phyloP scores from a whole-genome alignment of 2,113 vertebrate genomes.

The Esox niger region DNA sequence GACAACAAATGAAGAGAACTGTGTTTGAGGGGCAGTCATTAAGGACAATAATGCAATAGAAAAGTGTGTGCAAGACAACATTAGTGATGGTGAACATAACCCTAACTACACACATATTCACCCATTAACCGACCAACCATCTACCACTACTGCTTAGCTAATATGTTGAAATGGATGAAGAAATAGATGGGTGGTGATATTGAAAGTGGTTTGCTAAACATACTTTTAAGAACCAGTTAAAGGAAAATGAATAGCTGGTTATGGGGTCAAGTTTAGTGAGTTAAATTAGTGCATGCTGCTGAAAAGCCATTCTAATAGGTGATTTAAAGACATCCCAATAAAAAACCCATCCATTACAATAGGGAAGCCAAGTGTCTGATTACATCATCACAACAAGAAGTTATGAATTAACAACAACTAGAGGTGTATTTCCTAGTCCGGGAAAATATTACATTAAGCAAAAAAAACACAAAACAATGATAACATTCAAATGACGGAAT shows the following conservation, averaged over 20 bases:
- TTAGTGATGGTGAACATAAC: conserved; percentile 36
- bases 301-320: not conserved
- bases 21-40: conserved; percentile 22
- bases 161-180: not conserved
- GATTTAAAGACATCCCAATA: conserved; percentile 19
- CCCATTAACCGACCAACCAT: not conserved
- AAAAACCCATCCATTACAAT: conserved; percentile 32
- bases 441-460: conserved; percentile 17
- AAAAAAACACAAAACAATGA: conserved; percentile 18
- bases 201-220: not conserved
- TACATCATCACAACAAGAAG: not conserved
- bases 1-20: conserved; percentile 28
- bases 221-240: too few relatives aligned
- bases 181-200: not conserved
- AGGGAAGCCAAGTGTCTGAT: not conserved
- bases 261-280: not conserved
- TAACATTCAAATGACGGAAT: conserved; percentile 7
- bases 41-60: conserved; percentile 29
- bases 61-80: conserved; percentile 26
- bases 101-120: conserved; percentile 32
- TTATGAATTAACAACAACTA: not conserved
- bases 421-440: not conserved
- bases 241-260: not conserved
- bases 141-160: too few relatives aligned
- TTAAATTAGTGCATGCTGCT: conserved; percentile 6